Evolutionary conservation across 2,113 vertebrate species (phyloP).

Genomic region (Myotis yumanensis): DNA sequence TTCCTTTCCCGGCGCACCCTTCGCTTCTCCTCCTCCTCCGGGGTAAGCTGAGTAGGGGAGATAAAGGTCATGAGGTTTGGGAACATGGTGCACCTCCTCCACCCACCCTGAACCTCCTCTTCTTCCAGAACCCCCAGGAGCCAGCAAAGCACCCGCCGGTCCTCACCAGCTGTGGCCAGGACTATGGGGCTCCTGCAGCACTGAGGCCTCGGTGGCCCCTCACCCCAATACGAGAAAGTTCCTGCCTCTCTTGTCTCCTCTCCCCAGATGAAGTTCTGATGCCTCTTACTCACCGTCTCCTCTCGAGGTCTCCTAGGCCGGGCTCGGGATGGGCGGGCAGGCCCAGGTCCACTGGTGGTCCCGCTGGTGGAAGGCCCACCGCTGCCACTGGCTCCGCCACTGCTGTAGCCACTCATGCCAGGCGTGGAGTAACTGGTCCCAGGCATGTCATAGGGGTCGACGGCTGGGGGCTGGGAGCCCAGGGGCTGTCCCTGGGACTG

Average conservation of each 20-base stretch:
- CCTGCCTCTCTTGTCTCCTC: background rate
- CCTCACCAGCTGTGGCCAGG: background rate
- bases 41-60: constrained; percentile 87
- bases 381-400: constrained; percentile 59
- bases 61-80: constrained; percentile 11
- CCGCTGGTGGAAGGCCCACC: constrained; percentile 83
- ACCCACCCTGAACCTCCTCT: background rate
- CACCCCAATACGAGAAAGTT: background rate
- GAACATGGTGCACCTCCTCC: background rate
- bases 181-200: background rate
- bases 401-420: constrained; percentile 75
- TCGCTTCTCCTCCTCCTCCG: constrained; percentile 96
- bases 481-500: constrained; percentile 88
- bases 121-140: background rate
- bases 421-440: constrained; percentile 91
- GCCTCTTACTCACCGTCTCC: constrained; percentile 90
- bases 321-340: constrained; percentile 85
- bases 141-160: background rate
- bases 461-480: constrained; percentile 78
- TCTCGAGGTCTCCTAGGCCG: constrained; percentile 89
- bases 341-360: constrained; percentile 82
- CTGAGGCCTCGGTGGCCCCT: background rate
- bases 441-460: constrained; percentile 94
- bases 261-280: background rate
- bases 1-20: constrained; percentile 93